phyloP scores from a whole-genome alignment of 2,113 vertebrate genomes.

The Lanius ludovicianus region DNA sequence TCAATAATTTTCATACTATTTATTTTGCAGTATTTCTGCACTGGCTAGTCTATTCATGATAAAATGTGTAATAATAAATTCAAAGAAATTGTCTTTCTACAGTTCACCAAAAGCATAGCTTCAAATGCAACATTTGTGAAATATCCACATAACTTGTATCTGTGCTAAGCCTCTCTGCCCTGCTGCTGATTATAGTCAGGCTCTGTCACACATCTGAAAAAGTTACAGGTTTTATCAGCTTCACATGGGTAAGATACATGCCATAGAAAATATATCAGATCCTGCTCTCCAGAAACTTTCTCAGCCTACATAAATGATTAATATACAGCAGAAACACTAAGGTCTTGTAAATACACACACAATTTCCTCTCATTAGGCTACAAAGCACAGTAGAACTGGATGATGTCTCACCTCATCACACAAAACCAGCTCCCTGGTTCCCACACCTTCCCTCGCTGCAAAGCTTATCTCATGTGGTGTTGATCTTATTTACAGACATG shows the following conservation, averaged over 20 bases:
- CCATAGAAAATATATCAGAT: neutral
- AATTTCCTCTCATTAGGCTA: neutral
- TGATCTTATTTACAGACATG: neutral
- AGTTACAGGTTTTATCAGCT: neutral
- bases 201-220: neutral
- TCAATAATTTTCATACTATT: constrained; percentile 58
- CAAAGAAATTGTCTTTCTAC: neutral
- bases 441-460: neutral
- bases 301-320: neutral
- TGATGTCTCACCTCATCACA: neutral
- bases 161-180: neutral
- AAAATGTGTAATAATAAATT: constrained; percentile 40
- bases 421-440: neutral
- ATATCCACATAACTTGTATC: neutral
- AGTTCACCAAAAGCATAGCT: neutral
- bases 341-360: neutral
- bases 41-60: neutral
- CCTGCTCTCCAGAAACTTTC: neutral
- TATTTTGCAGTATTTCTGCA: constrained; percentile 58
- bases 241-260: neutral
- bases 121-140: neutral
- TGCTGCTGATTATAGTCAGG: neutral
- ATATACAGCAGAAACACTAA: neutral
- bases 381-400: neutral
- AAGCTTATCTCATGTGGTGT: neutral